Evolutionary conservation across 2,888 invertebrate species (phyloP).

Genomic region (Dolichopus griseipennis): DNA sequence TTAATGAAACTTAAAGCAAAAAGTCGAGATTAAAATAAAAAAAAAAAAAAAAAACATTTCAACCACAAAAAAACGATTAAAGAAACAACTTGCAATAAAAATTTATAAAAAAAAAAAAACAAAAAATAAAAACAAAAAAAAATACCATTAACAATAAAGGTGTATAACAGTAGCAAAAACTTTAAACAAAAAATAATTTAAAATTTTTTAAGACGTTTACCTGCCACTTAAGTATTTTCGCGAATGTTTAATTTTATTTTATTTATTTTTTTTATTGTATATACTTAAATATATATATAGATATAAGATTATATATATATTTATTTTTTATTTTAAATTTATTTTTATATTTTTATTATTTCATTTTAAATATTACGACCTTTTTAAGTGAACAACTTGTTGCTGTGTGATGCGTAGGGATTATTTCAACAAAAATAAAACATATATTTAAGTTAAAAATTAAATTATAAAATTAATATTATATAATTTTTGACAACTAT

Average conservation of each 20-base stretch:
- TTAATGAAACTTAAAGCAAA: not conserved
- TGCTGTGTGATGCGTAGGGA: not conserved
- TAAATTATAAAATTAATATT: no score
- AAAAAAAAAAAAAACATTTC: no score
- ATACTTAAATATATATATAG: no score
- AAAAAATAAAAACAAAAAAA: not conserved
- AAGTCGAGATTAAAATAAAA: no score
- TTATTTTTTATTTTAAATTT: no score
- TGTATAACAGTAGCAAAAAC: not conserved
- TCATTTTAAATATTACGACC: constrained; percentile 5
- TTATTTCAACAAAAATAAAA: no score
- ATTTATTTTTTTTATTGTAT: no score
- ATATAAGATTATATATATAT: no score
- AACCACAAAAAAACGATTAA: not conserved
- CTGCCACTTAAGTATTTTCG: constrained; percentile 4
- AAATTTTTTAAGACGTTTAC: constrained; percentile 5
- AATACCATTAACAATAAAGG: not conserved
- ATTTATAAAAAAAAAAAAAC: not conserved
- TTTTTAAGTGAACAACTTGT: not conserved
- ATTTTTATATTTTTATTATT: not conserved
- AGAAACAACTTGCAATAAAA: not conserved
- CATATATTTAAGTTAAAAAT: no score
- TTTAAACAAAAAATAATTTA: constrained; percentile 5
- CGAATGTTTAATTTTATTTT: not conserved
- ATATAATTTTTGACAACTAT: no score